These are phyloP conservation scores for Trogon surrucura DNA, from an alignment of 2,113 vertebrate genomes.

Conservation along the genomic window DNA sequence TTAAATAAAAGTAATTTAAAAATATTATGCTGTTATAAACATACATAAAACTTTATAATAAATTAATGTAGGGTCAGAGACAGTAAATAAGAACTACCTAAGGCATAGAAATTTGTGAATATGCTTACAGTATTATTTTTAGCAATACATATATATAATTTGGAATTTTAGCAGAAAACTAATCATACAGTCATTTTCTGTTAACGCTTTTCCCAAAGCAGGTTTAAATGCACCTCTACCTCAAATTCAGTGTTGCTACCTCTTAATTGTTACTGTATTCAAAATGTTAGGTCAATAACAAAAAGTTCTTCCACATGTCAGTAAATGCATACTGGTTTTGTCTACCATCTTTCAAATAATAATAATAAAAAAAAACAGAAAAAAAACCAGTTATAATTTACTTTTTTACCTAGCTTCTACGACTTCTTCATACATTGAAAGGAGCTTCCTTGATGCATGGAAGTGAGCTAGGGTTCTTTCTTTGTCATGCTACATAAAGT, in stretches of 20 bases:
- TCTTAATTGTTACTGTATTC: not conserved
- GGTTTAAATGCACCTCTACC: not conserved
- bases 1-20: not conserved
- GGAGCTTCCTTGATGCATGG: not conserved
- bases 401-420: not conserved
- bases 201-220: not conserved
- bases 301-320: not conserved
- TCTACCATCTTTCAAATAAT: not conserved
- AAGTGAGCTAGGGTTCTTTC: not conserved
- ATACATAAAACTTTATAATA: not conserved
- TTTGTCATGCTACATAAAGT: not conserved
- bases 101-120: not conserved
- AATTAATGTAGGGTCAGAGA: not conserved
- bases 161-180: not conserved
- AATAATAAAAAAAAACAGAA: too few species aligned
- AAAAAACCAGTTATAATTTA: not conserved
- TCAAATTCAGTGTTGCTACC: not conserved
- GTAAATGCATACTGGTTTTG: not conserved
- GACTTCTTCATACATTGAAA: not conserved
- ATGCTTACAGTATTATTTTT: not conserved
- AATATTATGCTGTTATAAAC: not conserved
- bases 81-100: not conserved
- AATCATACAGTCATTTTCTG: not conserved
- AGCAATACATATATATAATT: not conserved
- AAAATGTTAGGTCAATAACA: not conserved